A percentile compares a stretch with the other conserved stretches of the same genome.
These are phyloP conservation scores for Drosophila prostipennis DNA, from an alignment of 2,888 invertebrate genomes.

Conservation along the genomic window DNA sequence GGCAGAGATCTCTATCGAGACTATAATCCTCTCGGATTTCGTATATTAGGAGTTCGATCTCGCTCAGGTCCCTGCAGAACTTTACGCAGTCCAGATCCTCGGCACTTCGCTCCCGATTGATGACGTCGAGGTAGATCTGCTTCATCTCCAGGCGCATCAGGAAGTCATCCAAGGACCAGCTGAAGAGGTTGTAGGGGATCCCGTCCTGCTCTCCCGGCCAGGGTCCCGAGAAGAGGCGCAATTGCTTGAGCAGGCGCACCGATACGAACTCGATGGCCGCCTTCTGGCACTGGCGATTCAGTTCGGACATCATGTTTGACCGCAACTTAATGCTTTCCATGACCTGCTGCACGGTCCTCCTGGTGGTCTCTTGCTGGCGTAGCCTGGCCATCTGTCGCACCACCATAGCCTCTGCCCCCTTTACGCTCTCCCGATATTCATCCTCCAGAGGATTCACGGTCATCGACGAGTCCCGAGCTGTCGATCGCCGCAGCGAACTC, in stretches of 20 bases:
- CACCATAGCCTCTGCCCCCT: slow-evolving; percentile 1
- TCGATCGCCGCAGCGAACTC: background rate
- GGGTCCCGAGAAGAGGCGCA: slow-evolving; percentile 24
- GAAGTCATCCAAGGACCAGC: slow-evolving; percentile 58
- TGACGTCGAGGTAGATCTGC: slow-evolving; percentile 55
- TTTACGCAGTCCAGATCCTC: slow-evolving; percentile 53
- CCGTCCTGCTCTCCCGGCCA: slow-evolving; percentile 43
- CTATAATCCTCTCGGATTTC: slow-evolving; percentile 33
- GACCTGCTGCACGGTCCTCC: background rate
- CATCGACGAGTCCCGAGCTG: too few species aligned
- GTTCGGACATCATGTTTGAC: background rate
- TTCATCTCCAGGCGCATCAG: slow-evolving; percentile 22
- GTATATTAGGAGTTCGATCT: slow-evolving; percentile 33
- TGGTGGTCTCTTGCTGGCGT: background rate
- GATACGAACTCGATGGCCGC: slow-evolving; percentile 49
- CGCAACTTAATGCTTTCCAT: background rate
- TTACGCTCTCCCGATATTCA: background rate
- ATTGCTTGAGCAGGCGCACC: slow-evolving; percentile 33
- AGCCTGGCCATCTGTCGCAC: background rate
- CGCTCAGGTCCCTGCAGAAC: slow-evolving; percentile 51
- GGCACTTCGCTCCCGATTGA: slow-evolving; percentile 31
- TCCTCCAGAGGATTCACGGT: too few species aligned
- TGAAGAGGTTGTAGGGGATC: slow-evolving; percentile 50
- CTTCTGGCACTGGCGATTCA: slow-evolving; percentile 34
- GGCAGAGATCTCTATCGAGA: slow-evolving; percentile 30